Conservation (phyloP, 1,140 invertebrate species). For the Monochamus saltuarius region DNA sequence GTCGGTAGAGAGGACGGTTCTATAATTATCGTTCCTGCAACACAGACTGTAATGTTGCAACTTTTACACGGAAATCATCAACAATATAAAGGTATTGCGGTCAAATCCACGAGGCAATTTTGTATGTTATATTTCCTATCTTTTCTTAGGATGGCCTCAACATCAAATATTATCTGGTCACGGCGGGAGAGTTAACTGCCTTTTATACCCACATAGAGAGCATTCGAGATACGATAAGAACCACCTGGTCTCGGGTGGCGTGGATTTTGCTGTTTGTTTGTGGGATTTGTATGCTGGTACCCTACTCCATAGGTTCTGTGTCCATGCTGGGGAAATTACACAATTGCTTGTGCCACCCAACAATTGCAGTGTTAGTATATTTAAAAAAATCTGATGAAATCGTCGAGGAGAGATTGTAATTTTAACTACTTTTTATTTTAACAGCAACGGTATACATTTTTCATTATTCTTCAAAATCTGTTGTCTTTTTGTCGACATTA, state of each 20-base stretch:
- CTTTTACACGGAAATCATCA: constrained; percentile 88
- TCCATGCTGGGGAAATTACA: constrained; percentile 91
- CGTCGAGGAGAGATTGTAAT: too few species aligned
- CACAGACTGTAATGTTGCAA: constrained; percentile 93
- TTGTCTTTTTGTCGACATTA: background rate
- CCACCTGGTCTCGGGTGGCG: constrained; percentile 91
- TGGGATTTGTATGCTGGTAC: constrained; percentile 95
- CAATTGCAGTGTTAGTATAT: constrained; percentile 78
- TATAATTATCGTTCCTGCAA: constrained; percentile 95
- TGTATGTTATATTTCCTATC: background rate
- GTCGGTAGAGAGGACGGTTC: constrained; percentile 94
- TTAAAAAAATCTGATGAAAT: background rate
- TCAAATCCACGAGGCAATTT: background rate
- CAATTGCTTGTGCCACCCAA: constrained; percentile 90
- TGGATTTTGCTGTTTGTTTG: constrained; percentile 96
- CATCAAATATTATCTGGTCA: constrained; percentile 90
- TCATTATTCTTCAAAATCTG: background rate
- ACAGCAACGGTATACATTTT: background rate
- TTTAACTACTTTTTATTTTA: constrained; percentile 24
- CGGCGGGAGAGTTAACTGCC: constrained; percentile 89
- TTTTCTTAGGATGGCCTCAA: constrained; percentile 76
- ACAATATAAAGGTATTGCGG: constrained; percentile 71
- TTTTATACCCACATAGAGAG: constrained; percentile 92
- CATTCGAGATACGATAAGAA: constrained; percentile 90
- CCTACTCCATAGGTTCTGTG: constrained; percentile 92